Percentiles rank a stretch among this genome's conserved stretches.
phyloP scores from a whole-genome alignment of 2,113 vertebrate genomes.

The Heptranchias perlo region DNA sequence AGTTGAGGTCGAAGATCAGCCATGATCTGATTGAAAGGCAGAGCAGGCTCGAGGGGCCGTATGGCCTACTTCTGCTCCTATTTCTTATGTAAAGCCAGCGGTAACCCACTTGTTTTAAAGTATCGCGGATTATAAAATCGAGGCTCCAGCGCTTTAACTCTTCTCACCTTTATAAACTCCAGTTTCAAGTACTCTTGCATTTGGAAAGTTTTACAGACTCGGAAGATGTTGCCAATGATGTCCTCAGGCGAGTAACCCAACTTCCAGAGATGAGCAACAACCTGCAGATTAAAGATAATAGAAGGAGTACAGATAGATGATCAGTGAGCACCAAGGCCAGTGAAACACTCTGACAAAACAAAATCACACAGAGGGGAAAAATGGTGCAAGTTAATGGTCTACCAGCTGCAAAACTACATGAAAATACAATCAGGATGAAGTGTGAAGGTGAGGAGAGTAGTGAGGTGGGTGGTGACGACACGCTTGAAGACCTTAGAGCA shows the following conservation, averaged over 20 bases:
- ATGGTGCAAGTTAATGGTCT: not conserved
- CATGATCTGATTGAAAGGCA: too few relatives aligned
- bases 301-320: not conserved
- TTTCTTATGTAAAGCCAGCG: too few relatives aligned
- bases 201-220: conserved; percentile 89
- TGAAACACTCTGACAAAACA: not conserved
- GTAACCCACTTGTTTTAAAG: not conserved
- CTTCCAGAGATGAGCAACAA: conserved; percentile 89
- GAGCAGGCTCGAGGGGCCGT: too few relatives aligned
- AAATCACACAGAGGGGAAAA: not conserved
- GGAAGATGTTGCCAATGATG: conserved; percentile 91
- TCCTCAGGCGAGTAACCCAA: conserved; percentile 93
- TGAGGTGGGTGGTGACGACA: not conserved
- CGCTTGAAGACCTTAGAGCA: not conserved
- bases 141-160: conserved; percentile 35
- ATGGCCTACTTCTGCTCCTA: too few relatives aligned
- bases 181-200: conserved; percentile 95
- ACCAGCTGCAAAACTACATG: not conserved
- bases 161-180: conserved; percentile 88
- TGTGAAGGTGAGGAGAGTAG: not conserved
- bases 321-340: not conserved
- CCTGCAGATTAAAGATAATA: conserved; percentile 48
- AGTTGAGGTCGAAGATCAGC: too few relatives aligned
- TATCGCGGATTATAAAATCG: not conserved
- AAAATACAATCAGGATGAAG: not conserved